Evolutionary conservation across 2,888 invertebrate species (phyloP).

Genomic region (Chaitophorus viminalis): DNA sequence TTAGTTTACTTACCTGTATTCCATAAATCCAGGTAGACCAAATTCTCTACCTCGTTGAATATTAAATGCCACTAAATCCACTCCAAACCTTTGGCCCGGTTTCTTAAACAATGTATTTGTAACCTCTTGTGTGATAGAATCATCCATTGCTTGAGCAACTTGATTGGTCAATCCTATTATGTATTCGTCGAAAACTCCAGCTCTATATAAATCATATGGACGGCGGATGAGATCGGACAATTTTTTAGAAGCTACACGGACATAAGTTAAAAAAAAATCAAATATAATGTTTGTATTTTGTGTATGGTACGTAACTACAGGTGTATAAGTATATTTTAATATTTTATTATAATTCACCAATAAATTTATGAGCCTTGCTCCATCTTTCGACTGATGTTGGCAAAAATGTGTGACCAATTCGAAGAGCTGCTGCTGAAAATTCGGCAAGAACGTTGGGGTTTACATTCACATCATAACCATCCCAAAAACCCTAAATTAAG

Average conservation of each 20-base stretch:
- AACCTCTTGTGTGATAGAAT: slow-evolving; percentile 85
- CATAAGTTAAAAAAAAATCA: neutral
- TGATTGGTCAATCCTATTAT: slow-evolving; percentile 94
- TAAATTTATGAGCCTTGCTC: slow-evolving; percentile 95
- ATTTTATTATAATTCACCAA: slow-evolving; percentile 72
- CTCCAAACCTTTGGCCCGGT: slow-evolving; percentile 74
- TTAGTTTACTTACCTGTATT: slow-evolving; percentile 72
- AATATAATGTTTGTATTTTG: neutral
- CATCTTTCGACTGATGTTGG: slow-evolving; percentile 92
- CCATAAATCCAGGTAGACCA: slow-evolving; percentile 92
- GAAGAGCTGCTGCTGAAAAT: slow-evolving; percentile 90
- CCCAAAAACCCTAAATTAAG: slow-evolving; percentile 75
- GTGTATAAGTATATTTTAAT: neutral
- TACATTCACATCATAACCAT: slow-evolving; percentile 83
- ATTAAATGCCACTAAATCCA: slow-evolving; percentile 92
- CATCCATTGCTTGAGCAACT: slow-evolving; percentile 94
- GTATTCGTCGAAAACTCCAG: slow-evolving; percentile 90
- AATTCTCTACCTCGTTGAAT: slow-evolving; percentile 93
- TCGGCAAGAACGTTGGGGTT: slow-evolving; percentile 90
- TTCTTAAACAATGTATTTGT: slow-evolving; percentile 90
- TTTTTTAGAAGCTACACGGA: slow-evolving; percentile 83
- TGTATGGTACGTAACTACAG: neutral
- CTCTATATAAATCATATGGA: slow-evolving; percentile 89
- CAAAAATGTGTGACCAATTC: slow-evolving; percentile 89
- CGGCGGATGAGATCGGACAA: slow-evolving; percentile 87